A percentile compares a stretch with the other conserved stretches of the same genome.
Conservation (phyloP, 2,113 vertebrate species). For the Grammomys dolichurus region DNA sequence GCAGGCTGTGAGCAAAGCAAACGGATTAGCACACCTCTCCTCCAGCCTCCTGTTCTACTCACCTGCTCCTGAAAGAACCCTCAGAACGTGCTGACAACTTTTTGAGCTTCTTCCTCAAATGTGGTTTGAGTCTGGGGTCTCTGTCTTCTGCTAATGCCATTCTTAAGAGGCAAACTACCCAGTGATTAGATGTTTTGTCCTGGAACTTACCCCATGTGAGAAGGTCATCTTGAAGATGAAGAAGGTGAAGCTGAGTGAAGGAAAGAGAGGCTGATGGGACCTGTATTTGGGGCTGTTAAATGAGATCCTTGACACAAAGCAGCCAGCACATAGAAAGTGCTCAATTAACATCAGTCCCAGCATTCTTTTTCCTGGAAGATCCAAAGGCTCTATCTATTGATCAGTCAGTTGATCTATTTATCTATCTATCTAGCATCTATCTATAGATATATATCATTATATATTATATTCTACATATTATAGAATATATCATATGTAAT, state of each 20-base stretch:
- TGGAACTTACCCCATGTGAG: not conserved
- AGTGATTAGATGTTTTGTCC: not conserved
- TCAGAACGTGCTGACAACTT: not conserved
- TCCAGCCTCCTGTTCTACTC: not conserved
- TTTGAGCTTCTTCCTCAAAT: conserved; percentile 1
- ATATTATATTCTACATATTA: no score
- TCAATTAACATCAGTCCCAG: not conserved
- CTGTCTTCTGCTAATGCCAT: not conserved
- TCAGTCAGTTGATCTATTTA: not conserved
- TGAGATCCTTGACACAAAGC: not conserved
- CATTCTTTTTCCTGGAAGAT: not conserved
- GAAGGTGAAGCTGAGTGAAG: not conserved
- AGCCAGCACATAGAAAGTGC: not conserved
- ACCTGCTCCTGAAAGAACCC: conserved; percentile 3
- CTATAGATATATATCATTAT: not conserved
- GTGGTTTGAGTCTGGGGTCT: not conserved
- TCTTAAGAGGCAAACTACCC: conserved; percentile 13
- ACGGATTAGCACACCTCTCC: not conserved
- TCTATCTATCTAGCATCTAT: not conserved
- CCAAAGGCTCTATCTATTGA: not conserved
- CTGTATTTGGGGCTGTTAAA: not conserved
- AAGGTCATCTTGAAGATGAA: not conserved
- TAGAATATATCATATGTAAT: no score
- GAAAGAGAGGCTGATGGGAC: not conserved
- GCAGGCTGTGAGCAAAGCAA: not conserved